Conservation (phyloP, 2,113 vertebrate genomes). For the Neodontobutis hainanensis region DNA sequence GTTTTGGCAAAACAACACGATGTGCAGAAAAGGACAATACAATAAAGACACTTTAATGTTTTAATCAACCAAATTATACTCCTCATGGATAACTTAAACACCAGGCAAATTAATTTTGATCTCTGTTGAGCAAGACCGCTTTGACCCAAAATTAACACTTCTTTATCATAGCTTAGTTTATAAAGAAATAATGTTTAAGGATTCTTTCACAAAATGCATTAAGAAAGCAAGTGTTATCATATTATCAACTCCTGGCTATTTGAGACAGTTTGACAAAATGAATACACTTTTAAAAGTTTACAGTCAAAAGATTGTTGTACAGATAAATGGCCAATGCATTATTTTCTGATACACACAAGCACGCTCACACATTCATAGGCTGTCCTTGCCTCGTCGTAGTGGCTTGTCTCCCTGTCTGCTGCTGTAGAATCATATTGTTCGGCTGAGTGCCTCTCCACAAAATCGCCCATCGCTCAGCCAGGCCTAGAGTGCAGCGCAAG, state of each 20-base stretch:
- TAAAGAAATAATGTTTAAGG: not conserved
- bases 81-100: too few relatives aligned
- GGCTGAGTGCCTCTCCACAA: constrained; percentile 68
- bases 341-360: not conserved
- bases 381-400: constrained; percentile 57
- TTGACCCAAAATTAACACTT: not conserved
- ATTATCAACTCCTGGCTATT: constrained; percentile 9
- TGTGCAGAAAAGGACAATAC: too few relatives aligned
- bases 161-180: not conserved
- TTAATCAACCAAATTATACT: too few relatives aligned
- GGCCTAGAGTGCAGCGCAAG: constrained; percentile 33
- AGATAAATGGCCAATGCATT: not conserved
- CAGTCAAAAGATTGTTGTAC: not conserved
- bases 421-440: constrained; percentile 68
- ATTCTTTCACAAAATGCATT: not conserved
- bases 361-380: constrained; percentile 19
- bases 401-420: constrained; percentile 52
- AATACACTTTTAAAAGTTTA: constrained; percentile 7
- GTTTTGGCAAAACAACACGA: too few relatives aligned
- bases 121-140: not conserved
- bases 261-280: not conserved
- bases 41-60: too few relatives aligned
- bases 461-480: constrained; percentile 57
- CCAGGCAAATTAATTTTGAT: too few relatives aligned
- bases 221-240: not conserved